Evolutionary conservation across 2,888 invertebrate genomes (phyloP), one percentile per base, ranked within the genome.

Genomic region (Cantharis nigra): DNA sequence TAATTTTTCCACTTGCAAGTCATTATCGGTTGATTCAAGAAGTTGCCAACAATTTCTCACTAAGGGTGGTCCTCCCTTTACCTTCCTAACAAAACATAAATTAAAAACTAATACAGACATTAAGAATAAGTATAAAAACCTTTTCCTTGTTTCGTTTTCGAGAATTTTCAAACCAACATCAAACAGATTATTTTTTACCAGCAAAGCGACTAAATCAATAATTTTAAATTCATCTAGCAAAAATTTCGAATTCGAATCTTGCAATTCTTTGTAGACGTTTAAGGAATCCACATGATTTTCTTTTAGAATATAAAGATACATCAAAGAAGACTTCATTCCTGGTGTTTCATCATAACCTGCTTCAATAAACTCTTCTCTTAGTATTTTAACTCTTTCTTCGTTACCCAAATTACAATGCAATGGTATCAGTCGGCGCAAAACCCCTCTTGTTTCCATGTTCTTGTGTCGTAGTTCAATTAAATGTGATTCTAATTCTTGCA

Each of bases 271-370:
- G 13, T 92, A 88, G 10, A 88, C 85, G 0, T 89, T 70, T 75
- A 92, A 88, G 0, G 94, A 93, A 16, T 89, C 85, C 0, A 91
- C 88, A 0, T 92, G 77, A 80, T 92, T 90, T 26, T 90, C 90
- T 0, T 90, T 86, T 83, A 91, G 91, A 3, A 92, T 90, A 85
- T 92, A 91, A 3, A 92, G 85, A 79, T 93, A 91, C 79, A 94
- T 90, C 70, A 93, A 90, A 1, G 91, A 88, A 0, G 93, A 91
- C 83, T 92, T 90, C 92, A 94, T 93, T 3, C 94, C 94, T 0
- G 92, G 90, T 80, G 93, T 92, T 28, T 91, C 86, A 63, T 90
- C 88, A 2, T 93, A 85, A 11, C 82, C 82, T 10, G 77, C 75
- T 23, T 76, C 71, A 70, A 91, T 89, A 76, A 93, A 92, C 78